Evolutionary conservation across 2,797 vertebrate genomes (phyloP).

Genomic region (Sparus aurata): DNA sequence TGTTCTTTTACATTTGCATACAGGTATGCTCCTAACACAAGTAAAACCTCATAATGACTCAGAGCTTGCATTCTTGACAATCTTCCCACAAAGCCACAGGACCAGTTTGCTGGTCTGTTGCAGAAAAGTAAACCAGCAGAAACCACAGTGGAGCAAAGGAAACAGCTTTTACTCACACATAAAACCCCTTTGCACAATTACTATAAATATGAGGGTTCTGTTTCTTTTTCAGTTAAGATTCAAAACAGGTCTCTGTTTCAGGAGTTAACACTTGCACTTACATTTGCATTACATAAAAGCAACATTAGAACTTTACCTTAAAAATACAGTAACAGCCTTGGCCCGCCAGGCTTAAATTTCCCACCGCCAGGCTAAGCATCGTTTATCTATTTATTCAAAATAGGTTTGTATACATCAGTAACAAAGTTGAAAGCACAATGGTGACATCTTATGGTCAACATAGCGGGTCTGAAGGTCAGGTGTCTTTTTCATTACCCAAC

Average conservation of each 20-base stretch:
- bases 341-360: too few relatives aligned
- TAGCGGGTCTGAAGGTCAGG: too few relatives aligned
- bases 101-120: conserved; percentile 15
- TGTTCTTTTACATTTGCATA: background rate
- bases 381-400: too few relatives aligned
- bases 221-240: conserved; percentile 1
- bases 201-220: background rate
- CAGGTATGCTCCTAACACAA: conserved; percentile 15
- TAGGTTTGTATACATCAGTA: too few relatives aligned
- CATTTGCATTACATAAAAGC: too few relatives aligned
- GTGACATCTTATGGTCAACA: too few relatives aligned
- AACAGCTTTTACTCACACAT: conserved; percentile 26
- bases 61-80: conserved; percentile 32
- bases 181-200: background rate
- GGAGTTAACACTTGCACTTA: background rate
- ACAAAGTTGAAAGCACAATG: too few relatives aligned
- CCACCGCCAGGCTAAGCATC: too few relatives aligned
- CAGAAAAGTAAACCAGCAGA: conserved; percentile 13
- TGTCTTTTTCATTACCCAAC: too few relatives aligned
- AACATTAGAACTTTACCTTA: too few relatives aligned
- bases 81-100: background rate
- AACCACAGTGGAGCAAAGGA: conserved; percentile 52
- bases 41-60: conserved; percentile 42
- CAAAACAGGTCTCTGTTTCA: background rate
- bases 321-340: too few relatives aligned